Evolutionary conservation across 2,888 invertebrate species (phyloP).

Genomic region (Dendrolimus pini): DNA sequence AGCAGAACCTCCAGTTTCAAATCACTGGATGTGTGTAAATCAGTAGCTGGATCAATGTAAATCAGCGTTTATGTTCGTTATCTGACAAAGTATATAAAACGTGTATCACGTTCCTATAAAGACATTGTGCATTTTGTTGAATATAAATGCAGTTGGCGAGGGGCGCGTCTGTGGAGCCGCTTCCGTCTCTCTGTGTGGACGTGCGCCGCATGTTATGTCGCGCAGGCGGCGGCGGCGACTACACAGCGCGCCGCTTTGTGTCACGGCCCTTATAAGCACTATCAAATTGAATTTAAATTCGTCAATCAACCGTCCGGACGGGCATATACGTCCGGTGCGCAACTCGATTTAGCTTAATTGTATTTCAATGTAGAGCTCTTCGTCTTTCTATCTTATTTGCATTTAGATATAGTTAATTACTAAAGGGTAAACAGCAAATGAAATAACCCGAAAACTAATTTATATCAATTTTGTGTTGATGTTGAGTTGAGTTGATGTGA

Average conservation of each 20-base stretch:
- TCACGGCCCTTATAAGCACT: constrained; percentile 41
- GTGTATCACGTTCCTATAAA: constrained; percentile 33
- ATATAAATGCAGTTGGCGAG: constrained; percentile 53
- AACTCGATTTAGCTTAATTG: constrained; percentile 41
- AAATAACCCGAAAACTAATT: too few relatives aligned
- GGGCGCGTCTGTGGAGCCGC: constrained; percentile 46
- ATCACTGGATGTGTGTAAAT: too few relatives aligned
- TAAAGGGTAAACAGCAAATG: too few relatives aligned
- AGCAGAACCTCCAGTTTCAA: too few relatives aligned
- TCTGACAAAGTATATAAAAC: constrained; percentile 15
- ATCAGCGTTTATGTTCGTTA: not conserved
- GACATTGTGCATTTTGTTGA: constrained; percentile 50
- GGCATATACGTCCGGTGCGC: constrained; percentile 51
- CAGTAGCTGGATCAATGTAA: too few relatives aligned
- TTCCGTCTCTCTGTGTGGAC: constrained; percentile 51
- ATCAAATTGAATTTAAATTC: constrained; percentile 53
- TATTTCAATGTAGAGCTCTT: constrained; percentile 30
- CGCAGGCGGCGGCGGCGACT: constrained; percentile 17
- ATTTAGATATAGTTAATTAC: constrained; percentile 7
- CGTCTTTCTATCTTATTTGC: constrained; percentile 10
- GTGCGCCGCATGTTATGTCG: constrained; percentile 41
- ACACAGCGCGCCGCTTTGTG: constrained; percentile 52
- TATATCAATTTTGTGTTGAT: too few relatives aligned
- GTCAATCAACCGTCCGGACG: constrained; percentile 40
- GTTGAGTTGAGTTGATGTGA: too few relatives aligned